Conservation (phyloP, 1,140 invertebrate species). For the Drosophila bifasciata region DNA sequence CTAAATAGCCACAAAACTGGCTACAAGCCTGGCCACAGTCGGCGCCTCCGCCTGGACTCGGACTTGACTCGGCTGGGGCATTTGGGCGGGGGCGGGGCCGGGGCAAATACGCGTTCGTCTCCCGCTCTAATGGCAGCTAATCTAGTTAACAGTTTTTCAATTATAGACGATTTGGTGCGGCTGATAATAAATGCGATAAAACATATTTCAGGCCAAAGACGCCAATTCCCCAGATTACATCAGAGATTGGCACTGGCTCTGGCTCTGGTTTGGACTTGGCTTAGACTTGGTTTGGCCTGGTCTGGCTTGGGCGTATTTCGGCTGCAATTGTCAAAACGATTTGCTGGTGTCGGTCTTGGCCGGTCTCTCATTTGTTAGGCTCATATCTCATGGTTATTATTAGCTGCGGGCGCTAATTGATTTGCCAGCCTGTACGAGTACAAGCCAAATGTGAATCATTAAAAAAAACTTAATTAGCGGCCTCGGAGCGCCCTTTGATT, state of each 20-base stretch:
- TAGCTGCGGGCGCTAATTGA: conserved; percentile 67
- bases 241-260: conserved; percentile 39
- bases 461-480: conserved; percentile 62
- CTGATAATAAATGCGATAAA: conserved; percentile 83
- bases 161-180: conserved; percentile 77
- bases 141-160: conserved; percentile 83
- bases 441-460: conserved; percentile 45
- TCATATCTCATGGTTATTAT: conserved; percentile 16
- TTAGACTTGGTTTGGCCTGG: not conserved
- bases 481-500: conserved; percentile 52
- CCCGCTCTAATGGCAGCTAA: conserved; percentile 72
- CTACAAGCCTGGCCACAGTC: conserved; percentile 35
- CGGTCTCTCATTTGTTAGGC: conserved; percentile 51
- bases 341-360: conserved; percentile 59
- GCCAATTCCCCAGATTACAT: conserved; percentile 71
- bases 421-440: conserved; percentile 39
- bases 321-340: conserved; percentile 78
- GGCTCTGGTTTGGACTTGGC: not conserved
- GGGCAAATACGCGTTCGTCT: conserved; percentile 48
- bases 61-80: conserved; percentile 27
- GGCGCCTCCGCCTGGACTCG: conserved; percentile 9
- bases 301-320: conserved; percentile 66
- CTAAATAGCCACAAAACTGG: conserved; percentile 53
- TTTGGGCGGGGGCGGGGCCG: conserved; percentile 29
- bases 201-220: conserved; percentile 72